Conservation (phyloP, 2,888 invertebrate genomes). For the Cenopis cana region DNA sequence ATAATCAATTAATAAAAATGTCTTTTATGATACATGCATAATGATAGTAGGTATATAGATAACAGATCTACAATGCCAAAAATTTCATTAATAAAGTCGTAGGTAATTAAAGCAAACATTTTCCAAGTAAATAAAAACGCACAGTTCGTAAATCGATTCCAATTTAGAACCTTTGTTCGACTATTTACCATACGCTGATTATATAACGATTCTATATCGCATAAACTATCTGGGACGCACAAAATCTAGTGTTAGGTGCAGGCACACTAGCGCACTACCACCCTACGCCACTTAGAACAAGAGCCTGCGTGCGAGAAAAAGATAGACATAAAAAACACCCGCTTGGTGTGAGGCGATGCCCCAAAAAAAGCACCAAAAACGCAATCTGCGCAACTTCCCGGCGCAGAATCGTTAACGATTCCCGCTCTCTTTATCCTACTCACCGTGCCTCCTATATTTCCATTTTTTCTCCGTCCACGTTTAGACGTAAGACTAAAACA, state of each 20-base stretch:
- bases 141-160: constrained; percentile 22
- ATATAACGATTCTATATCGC: constrained; percentile 68
- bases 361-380: constrained; percentile 86
- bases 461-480: constrained; percentile 81
- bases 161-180: constrained; percentile 67
- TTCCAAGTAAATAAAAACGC: constrained; percentile 16
- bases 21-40: too few species aligned
- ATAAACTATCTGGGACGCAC: constrained; percentile 80
- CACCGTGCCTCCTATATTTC: constrained; percentile 84
- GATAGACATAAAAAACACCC: constrained; percentile 83
- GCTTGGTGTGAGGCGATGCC: constrained; percentile 82
- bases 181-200: constrained; percentile 77
- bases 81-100: constrained; percentile 1
- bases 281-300: constrained; percentile 57
- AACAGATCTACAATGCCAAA: background rate
- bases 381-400: constrained; percentile 86
- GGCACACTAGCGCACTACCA: constrained; percentile 58
- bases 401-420: constrained; percentile 86
- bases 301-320: constrained; percentile 79
- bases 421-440: constrained; percentile 84
- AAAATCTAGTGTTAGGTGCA: constrained; percentile 82
- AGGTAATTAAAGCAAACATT: constrained; percentile 16
- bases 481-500: constrained; percentile 78
- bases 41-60: background rate
- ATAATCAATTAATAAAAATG: too few species aligned